Evolutionary conservation across 2,113 vertebrate genomes (phyloP), one percentile per base, ranked within the genome.

Genomic region (Campylomormyrus tamandua): DNA sequence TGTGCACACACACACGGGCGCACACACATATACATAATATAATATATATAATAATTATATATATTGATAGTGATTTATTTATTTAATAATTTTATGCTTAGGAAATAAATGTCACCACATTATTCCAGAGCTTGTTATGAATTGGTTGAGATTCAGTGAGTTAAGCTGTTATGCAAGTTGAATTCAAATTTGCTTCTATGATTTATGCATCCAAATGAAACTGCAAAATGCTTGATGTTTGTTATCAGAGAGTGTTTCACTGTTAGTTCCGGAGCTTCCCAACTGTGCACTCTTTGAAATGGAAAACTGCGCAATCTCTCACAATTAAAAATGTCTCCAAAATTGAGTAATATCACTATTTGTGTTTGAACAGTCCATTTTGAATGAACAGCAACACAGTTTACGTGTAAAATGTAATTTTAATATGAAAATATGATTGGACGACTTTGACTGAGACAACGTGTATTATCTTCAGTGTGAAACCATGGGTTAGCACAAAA

Each of bases 141-240:
- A 53, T 87, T 53, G 85, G 85, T 87, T 87, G 85, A 87, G 48
- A 87, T 87, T 48, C 85, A n/a, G 85, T 52, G 53, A 88, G 35
- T 88, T 58, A 62, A 88, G 53, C n/a, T 88, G 87, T 62, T 62
- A 42, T 66, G 87, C 35, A 66, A 88, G 87, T 39, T 45, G 87
- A 88, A 88, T 88, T 45, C 87, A 45, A n/a, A 88, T 62, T 39
- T 58, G 87, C 52, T 52, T 42, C 6, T 88, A 45, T 88, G 52
- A 88, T 88, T 88, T 88, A 88, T 88, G 35, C 39, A 88, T 42
- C 35, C 48, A 31, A 49, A 31, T 87, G 9, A 45, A 58, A 31
- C 39, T 88, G 35, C 21, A 35, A 58, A 58, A 58, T 42, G 87
- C 35, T 45, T 53, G 87, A 45, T 88, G 53, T 52, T 50, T 56